Conservation (phyloP, 1,140 invertebrate species). For the Euwallacea similis region DNA sequence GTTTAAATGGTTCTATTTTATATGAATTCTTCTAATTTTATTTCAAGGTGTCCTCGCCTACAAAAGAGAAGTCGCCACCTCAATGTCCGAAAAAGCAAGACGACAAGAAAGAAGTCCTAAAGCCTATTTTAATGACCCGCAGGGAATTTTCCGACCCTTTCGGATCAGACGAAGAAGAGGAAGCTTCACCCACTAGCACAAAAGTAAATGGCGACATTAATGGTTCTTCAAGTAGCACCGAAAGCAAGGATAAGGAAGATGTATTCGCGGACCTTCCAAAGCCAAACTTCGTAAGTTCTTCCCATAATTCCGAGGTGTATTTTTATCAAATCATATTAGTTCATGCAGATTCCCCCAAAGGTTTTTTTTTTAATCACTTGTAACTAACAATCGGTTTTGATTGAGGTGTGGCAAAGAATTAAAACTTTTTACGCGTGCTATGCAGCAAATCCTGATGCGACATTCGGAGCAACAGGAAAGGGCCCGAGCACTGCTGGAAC, state of each 20-base stretch:
- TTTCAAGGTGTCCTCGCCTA: conserved; percentile 59
- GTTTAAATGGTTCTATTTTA: too few relatives aligned
- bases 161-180: conserved; percentile 87
- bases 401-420: conserved; percentile 49
- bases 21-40: neutral
- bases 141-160: conserved; percentile 88
- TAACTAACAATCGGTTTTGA: conserved; percentile 15
- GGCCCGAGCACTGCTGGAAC: conserved; percentile 86
- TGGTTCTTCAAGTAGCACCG: conserved; percentile 21
- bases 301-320: neutral
- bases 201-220: conserved; percentile 41
- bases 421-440: conserved; percentile 49
- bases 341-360: too few relatives aligned
- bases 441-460: conserved; percentile 71
- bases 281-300: conserved; percentile 51
- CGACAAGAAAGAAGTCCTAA: conserved; percentile 52
- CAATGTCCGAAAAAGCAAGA: conserved; percentile 38
- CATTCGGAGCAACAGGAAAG: conserved; percentile 87
- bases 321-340: too few relatives aligned
- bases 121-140: conserved; percentile 76
- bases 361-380: too few relatives aligned
- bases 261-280: conserved; percentile 54
- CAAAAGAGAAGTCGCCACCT: conserved; percentile 13
- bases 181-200: conserved; percentile 45
- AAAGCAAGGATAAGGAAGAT: conserved; percentile 38